These are phyloP conservation scores for Ceramica pisi DNA, from an alignment of 2,888 invertebrate species.

Conservation along the genomic window DNA sequence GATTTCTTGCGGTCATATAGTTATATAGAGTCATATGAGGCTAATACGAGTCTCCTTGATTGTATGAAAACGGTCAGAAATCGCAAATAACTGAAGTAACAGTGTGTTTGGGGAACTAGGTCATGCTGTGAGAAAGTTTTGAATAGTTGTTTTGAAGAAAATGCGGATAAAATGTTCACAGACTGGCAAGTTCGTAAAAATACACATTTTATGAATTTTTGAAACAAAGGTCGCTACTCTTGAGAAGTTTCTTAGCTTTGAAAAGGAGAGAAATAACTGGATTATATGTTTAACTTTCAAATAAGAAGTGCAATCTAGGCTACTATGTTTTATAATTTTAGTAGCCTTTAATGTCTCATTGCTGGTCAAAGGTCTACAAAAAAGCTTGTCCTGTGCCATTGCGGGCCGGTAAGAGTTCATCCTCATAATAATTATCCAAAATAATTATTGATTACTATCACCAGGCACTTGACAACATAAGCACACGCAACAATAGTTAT, in stretches of 20 bases:
- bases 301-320: too few relatives aligned
- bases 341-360: not conserved
- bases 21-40: constrained; percentile 6
- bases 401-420: too few relatives aligned
- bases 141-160: constrained; percentile 49
- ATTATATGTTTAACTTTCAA: constrained; percentile 8
- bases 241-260: constrained; percentile 18
- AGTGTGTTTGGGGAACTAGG: constrained; percentile 40
- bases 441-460: constrained; percentile 1
- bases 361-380: too few relatives aligned
- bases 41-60: constrained; percentile 14
- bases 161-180: constrained; percentile 42
- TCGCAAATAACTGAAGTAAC: constrained; percentile 27
- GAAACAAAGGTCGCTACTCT: constrained; percentile 17
- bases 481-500: constrained; percentile 15
- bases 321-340: too few relatives aligned
- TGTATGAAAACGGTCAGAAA: constrained; percentile 35
- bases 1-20: constrained; percentile 20
- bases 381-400: too few relatives aligned
- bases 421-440: not conserved
- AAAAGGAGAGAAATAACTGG: constrained; percentile 9
- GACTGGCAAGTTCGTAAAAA: constrained; percentile 27
- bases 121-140: constrained; percentile 46
- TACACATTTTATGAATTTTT: constrained; percentile 29
- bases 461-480: constrained; percentile 4